Evolutionary conservation across 1,140 invertebrate genomes (phyloP).

Genomic region (Cotesia vestalis): DNA sequence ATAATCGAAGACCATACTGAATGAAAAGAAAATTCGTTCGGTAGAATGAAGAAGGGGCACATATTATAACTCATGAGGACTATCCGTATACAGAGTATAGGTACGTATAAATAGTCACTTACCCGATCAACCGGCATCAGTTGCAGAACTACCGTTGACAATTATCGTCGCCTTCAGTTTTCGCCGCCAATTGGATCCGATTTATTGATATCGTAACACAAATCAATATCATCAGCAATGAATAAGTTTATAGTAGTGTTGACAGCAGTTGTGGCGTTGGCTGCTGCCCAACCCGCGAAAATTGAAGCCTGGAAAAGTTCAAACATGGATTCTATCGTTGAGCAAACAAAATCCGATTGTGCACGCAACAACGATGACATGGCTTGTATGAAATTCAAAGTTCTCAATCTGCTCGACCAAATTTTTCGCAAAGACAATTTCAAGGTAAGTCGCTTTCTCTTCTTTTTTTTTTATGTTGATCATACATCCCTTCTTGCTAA

Average conservation of each 20-base stretch:
- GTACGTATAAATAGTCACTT: constrained; percentile 62
- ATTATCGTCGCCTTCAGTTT: constrained; percentile 42
- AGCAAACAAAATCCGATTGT: constrained; percentile 77
- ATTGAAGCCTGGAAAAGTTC: constrained; percentile 74
- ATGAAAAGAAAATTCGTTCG: constrained; percentile 65
- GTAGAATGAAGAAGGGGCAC: constrained; percentile 29
- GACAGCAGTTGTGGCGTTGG: constrained; percentile 60
- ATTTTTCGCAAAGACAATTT: constrained; percentile 80
- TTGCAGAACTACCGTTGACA: constrained; percentile 50
- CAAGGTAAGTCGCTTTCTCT: constrained; percentile 68
- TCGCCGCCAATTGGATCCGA: neutral
- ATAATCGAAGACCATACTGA: constrained; percentile 66
- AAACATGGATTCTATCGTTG: constrained; percentile 75
- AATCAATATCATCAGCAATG: neutral
- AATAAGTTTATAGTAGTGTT: constrained; percentile 55
- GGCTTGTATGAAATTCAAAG: constrained; percentile 82
- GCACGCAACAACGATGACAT: constrained; percentile 78
- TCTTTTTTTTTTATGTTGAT: neutral
- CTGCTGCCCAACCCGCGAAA: constrained; percentile 71
- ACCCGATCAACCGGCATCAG: constrained; percentile 58
- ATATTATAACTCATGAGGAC: constrained; percentile 8
- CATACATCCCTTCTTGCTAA: neutral
- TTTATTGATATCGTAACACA: neutral
- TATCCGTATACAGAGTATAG: constrained; percentile 18
- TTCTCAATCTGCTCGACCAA: constrained; percentile 78